These are phyloP conservation scores for Diarsia mendica DNA, from an alignment of 2,888 invertebrate species.

Conservation along the genomic window DNA sequence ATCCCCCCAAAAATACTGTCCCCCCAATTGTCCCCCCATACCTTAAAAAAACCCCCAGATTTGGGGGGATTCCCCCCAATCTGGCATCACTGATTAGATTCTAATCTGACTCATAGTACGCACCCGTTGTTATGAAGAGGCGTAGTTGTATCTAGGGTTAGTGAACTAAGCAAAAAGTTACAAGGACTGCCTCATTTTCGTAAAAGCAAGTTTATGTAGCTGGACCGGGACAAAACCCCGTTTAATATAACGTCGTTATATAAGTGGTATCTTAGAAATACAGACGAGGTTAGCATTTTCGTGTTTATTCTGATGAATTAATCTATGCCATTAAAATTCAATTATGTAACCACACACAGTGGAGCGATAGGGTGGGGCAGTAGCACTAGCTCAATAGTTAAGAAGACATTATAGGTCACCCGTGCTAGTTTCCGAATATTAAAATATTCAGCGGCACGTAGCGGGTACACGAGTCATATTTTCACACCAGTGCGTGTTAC, in stretches of 20 bases:
- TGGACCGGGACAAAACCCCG: neutral
- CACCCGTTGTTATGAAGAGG: constrained; percentile 18
- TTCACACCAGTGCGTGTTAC: constrained; percentile 54
- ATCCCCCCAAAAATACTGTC: too few relatives aligned
- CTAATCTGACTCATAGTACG: constrained; percentile 31
- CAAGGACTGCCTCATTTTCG: constrained; percentile 9
- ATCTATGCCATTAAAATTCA: constrained; percentile 10
- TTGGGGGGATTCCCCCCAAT: too few relatives aligned
- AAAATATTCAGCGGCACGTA: constrained; percentile 53
- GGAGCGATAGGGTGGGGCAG: neutral
- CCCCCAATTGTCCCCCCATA: too few relatives aligned
- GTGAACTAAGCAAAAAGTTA: constrained; percentile 29
- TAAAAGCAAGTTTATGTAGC: constrained; percentile 7
- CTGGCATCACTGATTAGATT: too few relatives aligned
- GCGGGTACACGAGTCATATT: constrained; percentile 43
- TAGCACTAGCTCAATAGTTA: constrained; percentile 25
- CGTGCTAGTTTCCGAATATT: constrained; percentile 38
- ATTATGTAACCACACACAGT: constrained; percentile 8
- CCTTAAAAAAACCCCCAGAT: too few relatives aligned
- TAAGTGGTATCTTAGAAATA: constrained; percentile 1
- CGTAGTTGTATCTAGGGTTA: constrained; percentile 20
- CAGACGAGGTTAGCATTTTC: neutral
- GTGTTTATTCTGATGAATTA: constrained; percentile 6
- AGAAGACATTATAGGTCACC: constrained; percentile 33
- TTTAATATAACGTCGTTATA: neutral